phyloP scores from a whole-genome alignment of 2,888 invertebrate genomes.

The Digitonthophagus gazella region DNA sequence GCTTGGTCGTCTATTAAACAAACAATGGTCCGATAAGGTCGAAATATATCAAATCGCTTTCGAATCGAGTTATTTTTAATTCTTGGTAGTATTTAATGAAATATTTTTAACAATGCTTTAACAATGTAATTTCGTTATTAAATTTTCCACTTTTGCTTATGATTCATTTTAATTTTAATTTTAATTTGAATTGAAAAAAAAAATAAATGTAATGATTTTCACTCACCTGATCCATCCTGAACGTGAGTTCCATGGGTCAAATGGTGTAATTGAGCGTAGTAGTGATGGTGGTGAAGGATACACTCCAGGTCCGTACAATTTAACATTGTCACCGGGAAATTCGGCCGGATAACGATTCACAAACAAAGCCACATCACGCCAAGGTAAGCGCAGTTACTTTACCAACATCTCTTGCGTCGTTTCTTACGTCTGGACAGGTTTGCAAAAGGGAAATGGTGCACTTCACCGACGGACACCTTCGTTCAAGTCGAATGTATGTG shows the following conservation, averaged over 20 bases:
- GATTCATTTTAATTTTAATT: neutral
- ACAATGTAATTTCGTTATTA: neutral
- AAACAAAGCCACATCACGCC: neutral
- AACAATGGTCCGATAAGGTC: neutral
- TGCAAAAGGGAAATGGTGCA: neutral
- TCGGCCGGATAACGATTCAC: neutral
- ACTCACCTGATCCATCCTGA: conserved; percentile 63
- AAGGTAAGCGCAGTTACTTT: neutral
- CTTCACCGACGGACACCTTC: neutral
- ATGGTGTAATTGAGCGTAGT: conserved; percentile 71
- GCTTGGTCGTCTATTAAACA: neutral
- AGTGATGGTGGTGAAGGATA: conserved; percentile 73
- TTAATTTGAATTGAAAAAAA: neutral
- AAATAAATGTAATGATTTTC: neutral
- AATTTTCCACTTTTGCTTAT: conserved; percentile 1
- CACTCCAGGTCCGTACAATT: conserved; percentile 77
- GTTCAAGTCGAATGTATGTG: neutral
- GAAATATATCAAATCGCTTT: too few relatives aligned
- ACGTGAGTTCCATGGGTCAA: conserved; percentile 62
- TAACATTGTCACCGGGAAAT: conserved; percentile 57
- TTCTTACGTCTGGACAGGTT: neutral
- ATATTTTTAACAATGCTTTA: neutral
- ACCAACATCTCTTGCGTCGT: neutral
- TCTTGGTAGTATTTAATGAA: neutral
- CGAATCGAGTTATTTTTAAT: neutral